Base-by-base conservation (phyloP, 2,888 invertebrate species). In the Chironomus riparius region DNA sequence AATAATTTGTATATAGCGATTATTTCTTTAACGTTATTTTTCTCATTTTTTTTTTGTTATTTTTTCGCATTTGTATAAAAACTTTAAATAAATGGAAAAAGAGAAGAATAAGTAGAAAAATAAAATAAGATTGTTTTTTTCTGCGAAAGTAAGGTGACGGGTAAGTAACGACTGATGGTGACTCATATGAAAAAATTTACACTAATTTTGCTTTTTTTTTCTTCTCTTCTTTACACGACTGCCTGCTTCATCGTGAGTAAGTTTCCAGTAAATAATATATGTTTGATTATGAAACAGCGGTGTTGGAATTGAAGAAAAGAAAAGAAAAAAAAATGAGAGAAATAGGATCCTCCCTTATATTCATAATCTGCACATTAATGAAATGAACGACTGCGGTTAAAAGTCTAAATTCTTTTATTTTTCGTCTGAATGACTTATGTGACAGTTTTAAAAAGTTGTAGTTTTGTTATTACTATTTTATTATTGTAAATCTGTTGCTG, bases 71-170 rank as follows among this genome's bases (percentile, higher is more conserved):
- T 61, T 74, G 74, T 71, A 71, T 71, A 15, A 47, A 21, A 71
- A 56, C 61, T 15, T n/a, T 74, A 6, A 47, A 68, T 28, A 18
- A 74, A 68, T 24, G 68, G 48, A 62, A 47, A 68, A 47, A 47
- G 7, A 21, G 62, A 65, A 65, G 24, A 13, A 3, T 12, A 24
- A 21, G 62, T 24, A 65, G 24, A 13, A 3, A 21, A 24, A 65
- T 4, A 65, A 65, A 22, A 65, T 5, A 18, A 56, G n/a, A 56
- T 56, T 65, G 62, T 73, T 73, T 68, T 74, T 48, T 74, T 74
- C 74, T 74, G 65, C 74, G 74, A 74, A 74, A 68, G 74, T 74
- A 74, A 74, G 74, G 74, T 74, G 74, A 74, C 74, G 74, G 74
- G 48, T 62, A 50, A 50, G 38, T 13, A 24, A 24, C 22, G 21